Percentiles rank a stretch among this genome's conserved stretches.
Conservation (phyloP, 2,113 vertebrate genomes). For the human (Homo sapiens) region DNA sequence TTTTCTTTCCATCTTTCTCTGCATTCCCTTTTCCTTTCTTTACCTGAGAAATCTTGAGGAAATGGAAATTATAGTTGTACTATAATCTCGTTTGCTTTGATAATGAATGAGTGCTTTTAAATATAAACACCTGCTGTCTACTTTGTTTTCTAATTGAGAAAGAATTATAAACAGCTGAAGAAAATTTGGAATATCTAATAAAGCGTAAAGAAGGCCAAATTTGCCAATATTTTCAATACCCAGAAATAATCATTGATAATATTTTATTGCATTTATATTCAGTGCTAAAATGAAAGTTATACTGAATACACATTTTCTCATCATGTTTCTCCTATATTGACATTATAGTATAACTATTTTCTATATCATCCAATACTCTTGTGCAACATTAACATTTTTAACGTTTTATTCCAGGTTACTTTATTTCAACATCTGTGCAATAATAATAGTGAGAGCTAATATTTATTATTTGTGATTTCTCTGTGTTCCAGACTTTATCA, state of each 20-base stretch:
- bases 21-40: background rate
- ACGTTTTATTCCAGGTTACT: background rate
- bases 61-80: background rate
- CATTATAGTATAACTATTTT: background rate
- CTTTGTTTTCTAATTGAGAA: background rate
- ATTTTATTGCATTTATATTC: background rate
- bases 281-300: background rate
- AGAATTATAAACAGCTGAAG: background rate
- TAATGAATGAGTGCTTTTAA: background rate
- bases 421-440: background rate
- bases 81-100: background rate
- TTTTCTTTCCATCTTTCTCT: background rate
- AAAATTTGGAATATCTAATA: background rate
- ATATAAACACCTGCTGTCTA: background rate
- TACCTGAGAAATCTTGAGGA: background rate
- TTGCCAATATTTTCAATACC: background rate
- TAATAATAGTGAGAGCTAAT: background rate
- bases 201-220: background rate
- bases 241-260: background rate
- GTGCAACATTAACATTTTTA: background rate
- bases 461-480: background rate
- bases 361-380: background rate
- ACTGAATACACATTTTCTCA: background rate
- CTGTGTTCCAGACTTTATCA: background rate
- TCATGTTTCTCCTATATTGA: background rate